Evolutionary conservation across 2,797 vertebrate genomes (phyloP), one percentile per base, ranked within the genome.

Genomic region (Diplodus puntazzo): DNA sequence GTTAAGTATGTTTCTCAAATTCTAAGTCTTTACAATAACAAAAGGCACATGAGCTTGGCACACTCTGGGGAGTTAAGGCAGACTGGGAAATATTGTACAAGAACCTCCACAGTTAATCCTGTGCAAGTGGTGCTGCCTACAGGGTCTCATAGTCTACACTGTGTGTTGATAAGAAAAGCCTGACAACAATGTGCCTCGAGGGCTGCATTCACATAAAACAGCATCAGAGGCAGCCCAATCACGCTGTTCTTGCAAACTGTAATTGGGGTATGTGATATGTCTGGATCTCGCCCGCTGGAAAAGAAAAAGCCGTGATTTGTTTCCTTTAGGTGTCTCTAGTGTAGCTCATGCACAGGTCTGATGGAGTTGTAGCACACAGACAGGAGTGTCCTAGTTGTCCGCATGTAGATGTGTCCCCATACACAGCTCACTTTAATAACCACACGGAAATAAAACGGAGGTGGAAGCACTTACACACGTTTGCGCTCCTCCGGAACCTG

Each of bases 131-230:
- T 57, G 55, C 75, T 72, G 82, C 81, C 75, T 72, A 69, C 73
- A 69, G 81, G 69, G 67, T 62, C 68, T 67, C 45, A 11, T 25
- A 50, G 84, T 86, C 75, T 74, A 63, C 73, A n/a, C 66, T 43
- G 75, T n/a, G 25, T 48, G 34, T 73, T 82, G 84, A 87, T 88
- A 85, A 85, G 82, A 89, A 80, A 80, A 87, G 54, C 74, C 87
- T 48, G 64, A 79, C 75, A 80, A 75, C 81, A 81, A 34, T 14
- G 6, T 66, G 61, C 70, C 85, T 79, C 75, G 46, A 34, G 81
- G 81, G 85, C 75, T 71, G 67, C 58, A 58, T 68, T 82, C 79
- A 69, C 48, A 74, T 77, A 76, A 73, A 81, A 77, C 66, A 43
- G 77, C 82, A 61, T 69, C 69, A 64, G 54, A 75, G 59, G 87